A percentile compares a stretch with the other conserved stretches of the same genome.
phyloP scores from a whole-genome alignment of 1,140 invertebrate genomes.

The Brachionus calyciflorus region DNA sequence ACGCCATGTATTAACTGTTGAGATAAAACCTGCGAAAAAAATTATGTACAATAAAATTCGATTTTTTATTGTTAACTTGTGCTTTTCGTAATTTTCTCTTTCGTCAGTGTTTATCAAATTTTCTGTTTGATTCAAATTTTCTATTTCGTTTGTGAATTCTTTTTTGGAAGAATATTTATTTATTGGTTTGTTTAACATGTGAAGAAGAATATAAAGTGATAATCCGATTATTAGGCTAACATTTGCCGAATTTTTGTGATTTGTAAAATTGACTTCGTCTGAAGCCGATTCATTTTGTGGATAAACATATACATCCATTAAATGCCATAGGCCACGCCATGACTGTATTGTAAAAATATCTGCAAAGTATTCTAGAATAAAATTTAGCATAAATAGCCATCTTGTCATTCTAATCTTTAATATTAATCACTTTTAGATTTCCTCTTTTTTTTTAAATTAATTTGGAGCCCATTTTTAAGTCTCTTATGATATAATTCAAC shows the following conservation, averaged over 20 bases:
- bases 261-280: background rate
- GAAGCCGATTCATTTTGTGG: background rate
- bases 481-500: too few species aligned
- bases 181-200: constrained; percentile 10
- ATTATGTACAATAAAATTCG: constrained; percentile 22
- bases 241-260: background rate
- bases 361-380: constrained; percentile 10
- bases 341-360: constrained; percentile 24
- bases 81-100: constrained; percentile 25
- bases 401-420: constrained; percentile 2
- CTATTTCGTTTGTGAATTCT: background rate
- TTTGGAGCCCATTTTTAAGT: too few species aligned
- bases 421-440: background rate
- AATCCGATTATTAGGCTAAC: constrained; percentile 9
- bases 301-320: background rate
- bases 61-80: background rate
- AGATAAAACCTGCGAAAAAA: background rate
- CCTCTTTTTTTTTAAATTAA: too few species aligned
- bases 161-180: constrained; percentile 1
- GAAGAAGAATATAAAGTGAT: background rate
- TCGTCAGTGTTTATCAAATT: background rate
- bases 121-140: background rate
- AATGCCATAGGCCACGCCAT: constrained; percentile 31
- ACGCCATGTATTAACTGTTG: constrained; percentile 31
- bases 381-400: constrained; percentile 34